A percentile compares a stretch with the other conserved stretches of the same genome.
Conservation (phyloP, 2,113 vertebrate genomes). For the Thunnus maccoyii region DNA sequence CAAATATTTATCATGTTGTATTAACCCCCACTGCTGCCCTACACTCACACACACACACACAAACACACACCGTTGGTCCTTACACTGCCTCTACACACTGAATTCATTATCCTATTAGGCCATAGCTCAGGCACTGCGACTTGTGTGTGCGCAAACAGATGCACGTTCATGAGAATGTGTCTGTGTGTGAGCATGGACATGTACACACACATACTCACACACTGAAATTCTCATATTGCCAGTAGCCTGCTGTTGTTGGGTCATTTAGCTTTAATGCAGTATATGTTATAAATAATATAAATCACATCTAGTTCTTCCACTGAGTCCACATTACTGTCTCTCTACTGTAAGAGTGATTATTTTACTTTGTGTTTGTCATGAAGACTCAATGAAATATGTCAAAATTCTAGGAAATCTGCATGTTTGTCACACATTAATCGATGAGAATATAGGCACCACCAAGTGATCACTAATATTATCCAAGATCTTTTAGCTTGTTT, state of each 20-base stretch:
- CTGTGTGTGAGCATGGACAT: not conserved
- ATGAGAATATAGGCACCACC: constrained; percentile 1
- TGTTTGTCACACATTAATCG: constrained; percentile 4
- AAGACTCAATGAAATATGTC: constrained; percentile 4
- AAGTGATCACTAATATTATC: not conserved
- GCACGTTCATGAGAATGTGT: constrained; percentile 37
- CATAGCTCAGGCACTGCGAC: constrained; percentile 71
- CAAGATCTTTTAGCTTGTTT: not conserved
- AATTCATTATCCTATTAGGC: constrained; percentile 84
- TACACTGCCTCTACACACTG: constrained; percentile 65
- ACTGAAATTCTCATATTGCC: constrained; percentile 34
- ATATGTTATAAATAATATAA: constrained; percentile 64
- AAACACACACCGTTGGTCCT: constrained; percentile 53
- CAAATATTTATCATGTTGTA: constrained; percentile 87
- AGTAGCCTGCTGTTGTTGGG: constrained; percentile 51
- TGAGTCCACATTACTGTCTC: constrained; percentile 48
- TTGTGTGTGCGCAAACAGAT: constrained; percentile 59
- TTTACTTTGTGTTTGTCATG: constrained; percentile 18
- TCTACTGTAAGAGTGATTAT: constrained; percentile 31
- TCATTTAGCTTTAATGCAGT: constrained; percentile 59
- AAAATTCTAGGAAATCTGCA: constrained; percentile 21
- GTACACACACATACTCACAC: constrained; percentile 3
- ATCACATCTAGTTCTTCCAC: constrained; percentile 49
- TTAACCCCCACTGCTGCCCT: constrained; percentile 81
- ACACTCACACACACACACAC: constrained; percentile 53